phyloP scores from a whole-genome alignment of 2,113 vertebrate species.

The Ammodytes dubius region DNA sequence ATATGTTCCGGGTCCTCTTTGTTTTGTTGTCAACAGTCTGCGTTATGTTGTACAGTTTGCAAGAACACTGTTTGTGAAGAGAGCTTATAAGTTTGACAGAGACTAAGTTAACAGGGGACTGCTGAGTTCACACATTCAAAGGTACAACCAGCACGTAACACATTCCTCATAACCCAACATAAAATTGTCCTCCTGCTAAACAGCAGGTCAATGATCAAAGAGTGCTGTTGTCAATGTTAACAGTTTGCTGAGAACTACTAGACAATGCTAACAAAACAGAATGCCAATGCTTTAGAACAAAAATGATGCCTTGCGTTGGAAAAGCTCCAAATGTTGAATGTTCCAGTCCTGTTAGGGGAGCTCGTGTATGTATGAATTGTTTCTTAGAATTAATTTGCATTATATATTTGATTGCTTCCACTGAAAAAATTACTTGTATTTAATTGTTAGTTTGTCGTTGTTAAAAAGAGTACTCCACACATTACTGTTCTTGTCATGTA shows the following conservation, averaged over 20 bases:
- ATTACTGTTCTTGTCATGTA: not conserved
- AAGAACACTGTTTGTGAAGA: constrained; percentile 1
- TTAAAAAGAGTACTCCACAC: not conserved
- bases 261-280: constrained; percentile 39
- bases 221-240: constrained; percentile 46
- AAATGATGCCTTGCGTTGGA: constrained; percentile 7
- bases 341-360: not conserved
- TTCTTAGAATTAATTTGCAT: not conserved
- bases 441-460: not conserved
- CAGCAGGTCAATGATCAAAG: constrained; percentile 63
- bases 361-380: not conserved
- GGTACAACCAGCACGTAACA: constrained; percentile 36
- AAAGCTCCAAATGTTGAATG: not conserved
- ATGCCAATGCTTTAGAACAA: constrained; percentile 15
- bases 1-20: constrained; percentile 39
- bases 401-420: not conserved
- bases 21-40: constrained; percentile 27
- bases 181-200: constrained; percentile 66
- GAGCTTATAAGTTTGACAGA: constrained; percentile 48
- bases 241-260: constrained; percentile 33
- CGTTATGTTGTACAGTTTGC: constrained; percentile 6
- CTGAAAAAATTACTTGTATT: not conserved
- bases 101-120: constrained; percentile 45
- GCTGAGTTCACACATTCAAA: constrained; percentile 34
- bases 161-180: constrained; percentile 47